These are phyloP conservation scores for Lepidurus packardi DNA, from an alignment of 1,140 invertebrate genomes.

Conservation along the genomic window DNA sequence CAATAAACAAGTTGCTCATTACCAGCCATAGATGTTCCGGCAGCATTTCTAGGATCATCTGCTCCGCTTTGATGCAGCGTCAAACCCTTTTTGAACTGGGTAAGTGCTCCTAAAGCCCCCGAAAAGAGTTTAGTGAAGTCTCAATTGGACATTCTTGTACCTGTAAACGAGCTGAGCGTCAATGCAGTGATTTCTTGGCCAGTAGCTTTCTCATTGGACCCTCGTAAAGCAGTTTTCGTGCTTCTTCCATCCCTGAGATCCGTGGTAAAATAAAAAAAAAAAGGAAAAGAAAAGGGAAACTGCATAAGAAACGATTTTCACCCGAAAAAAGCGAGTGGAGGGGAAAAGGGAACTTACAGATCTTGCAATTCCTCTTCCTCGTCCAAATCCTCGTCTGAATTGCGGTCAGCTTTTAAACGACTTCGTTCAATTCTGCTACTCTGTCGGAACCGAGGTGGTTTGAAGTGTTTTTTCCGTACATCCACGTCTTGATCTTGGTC, in stretches of 20 bases:
- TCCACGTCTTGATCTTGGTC: conserved; percentile 47
- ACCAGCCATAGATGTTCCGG: not conserved
- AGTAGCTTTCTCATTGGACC: not conserved
- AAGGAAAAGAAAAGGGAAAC: not conserved
- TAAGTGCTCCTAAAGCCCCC: not conserved
- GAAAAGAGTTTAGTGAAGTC: not conserved
- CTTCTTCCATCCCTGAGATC: not conserved
- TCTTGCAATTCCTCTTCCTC: conserved; percentile 31
- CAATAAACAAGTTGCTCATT: not conserved
- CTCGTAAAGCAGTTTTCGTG: not conserved
- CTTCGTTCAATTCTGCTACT: conserved; percentile 9
- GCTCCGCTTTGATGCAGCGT: not conserved
- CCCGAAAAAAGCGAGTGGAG: not conserved
- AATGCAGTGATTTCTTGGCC: conserved; percentile 1
- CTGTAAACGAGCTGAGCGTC: conserved; percentile 12
- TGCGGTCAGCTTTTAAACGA: conserved; percentile 5
- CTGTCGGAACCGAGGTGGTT: conserved; percentile 43
- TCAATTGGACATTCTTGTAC: not conserved
- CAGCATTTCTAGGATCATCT: not conserved
- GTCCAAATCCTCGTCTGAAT: conserved; percentile 29
- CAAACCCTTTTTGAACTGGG: not conserved
- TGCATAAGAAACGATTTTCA: not conserved
- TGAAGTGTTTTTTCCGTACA: conserved; percentile 50
- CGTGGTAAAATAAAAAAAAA: not conserved
- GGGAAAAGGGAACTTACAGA: not conserved